Evolutionary conservation across 2,113 vertebrate species (phyloP), one percentile per base, ranked within the genome.

Genomic region (Gorsachius goisagi): DNA sequence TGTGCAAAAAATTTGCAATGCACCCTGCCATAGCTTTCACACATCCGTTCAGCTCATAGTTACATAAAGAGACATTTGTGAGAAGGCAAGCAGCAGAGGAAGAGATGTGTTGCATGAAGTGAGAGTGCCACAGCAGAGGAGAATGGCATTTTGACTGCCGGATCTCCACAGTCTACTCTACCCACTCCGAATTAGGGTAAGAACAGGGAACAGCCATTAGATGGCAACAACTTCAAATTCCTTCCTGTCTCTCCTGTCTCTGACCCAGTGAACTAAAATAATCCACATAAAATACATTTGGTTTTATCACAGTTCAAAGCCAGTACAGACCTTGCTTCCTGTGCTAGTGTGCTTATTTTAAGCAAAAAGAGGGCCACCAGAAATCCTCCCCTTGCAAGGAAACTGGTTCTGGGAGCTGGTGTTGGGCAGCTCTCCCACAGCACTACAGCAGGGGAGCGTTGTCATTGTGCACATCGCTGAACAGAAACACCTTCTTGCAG

Each of bases 221-320:
- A 93, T 74, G 85, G 78, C 90, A 94, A 94, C 59, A 80, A 66
- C 62, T 66, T 35, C 90, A 45, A 66, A 82, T n/a, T 17, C 32
- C 82, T 62, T 66, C 67, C 71, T 28, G 59, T 32, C 32, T 93
- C 90, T 91, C 78, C 78, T 76, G 74, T 47, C 85, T 90, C 93
- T 88, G 78, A 90, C 92, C 92, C 90, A 95, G 55, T 91, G 92
- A 91, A 92, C 95, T 84, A 92, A 83, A 96, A 89, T 53, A 73
- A 67, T 21, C 50, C 55, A 60, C 59, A 9, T 22, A 84, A 62
- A 76, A 88, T 7, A 32, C 24, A 60, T 16, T 19, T 45, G 32
- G 50, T n/a, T 88, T 68, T 44, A 73, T 33, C 85, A 37, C 47
- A 56, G 41, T 67, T 88, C 74, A 93, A 73, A 83, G 59, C 35